Percentiles rank a stretch among this genome's conserved stretches.
These are phyloP conservation scores for Phoxinus dragarum DNA, from an alignment of 2,797 vertebrate species.

Conservation along the genomic window DNA sequence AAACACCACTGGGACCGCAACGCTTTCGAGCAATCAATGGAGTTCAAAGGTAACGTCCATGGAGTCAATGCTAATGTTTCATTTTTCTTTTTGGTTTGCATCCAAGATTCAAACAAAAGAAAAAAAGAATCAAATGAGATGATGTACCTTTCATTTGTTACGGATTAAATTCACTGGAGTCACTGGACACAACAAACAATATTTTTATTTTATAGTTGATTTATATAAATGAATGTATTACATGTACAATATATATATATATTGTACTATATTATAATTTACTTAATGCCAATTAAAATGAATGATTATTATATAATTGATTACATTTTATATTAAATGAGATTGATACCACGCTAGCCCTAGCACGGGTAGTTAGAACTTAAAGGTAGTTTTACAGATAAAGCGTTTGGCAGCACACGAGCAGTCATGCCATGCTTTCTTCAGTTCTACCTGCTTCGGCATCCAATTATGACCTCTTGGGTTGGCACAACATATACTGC, in stretches of 20 bases:
- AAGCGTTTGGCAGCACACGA: neutral
- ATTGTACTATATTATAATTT: no score
- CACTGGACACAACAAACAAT: neutral
- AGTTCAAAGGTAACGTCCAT: slow-evolving; percentile 47
- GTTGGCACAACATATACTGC: slow-evolving; percentile 17
- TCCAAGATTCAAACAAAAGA: neutral
- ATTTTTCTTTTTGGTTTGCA: neutral
- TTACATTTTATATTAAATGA: no score
- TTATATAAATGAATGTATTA: neutral
- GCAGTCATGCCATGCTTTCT: neutral
- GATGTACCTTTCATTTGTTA: neutral
- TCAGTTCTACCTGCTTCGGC: neutral
- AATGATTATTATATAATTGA: no score
- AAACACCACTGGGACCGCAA: slow-evolving; percentile 42
- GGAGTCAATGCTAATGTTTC: slow-evolving; percentile 20
- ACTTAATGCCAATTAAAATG: no score
- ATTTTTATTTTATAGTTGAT: neutral
- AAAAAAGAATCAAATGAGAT: neutral
- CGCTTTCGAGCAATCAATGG: slow-evolving; percentile 46
- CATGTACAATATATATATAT: neutral
- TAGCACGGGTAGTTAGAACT: neutral
- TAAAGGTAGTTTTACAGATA: neutral
- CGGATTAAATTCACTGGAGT: neutral
- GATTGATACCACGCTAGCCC: neutral
- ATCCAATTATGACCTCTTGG: slow-evolving; percentile 23